Base-by-base conservation (phyloP, 35 echinoderm and acorn worm genomes). In the Apostichopus japonicus region DNA sequence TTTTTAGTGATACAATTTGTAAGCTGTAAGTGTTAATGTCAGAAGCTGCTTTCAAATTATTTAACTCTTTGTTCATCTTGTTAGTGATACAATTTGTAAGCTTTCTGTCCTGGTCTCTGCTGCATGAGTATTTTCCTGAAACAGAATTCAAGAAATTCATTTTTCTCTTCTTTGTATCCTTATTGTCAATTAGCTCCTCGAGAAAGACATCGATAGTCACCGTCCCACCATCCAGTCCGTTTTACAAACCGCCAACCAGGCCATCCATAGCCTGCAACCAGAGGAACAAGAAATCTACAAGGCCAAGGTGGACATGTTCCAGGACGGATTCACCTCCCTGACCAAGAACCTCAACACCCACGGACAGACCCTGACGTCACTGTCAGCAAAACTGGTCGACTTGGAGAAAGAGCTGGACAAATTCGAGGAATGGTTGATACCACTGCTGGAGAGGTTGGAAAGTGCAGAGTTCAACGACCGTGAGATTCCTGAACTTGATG, bases 141-240 rank as follows among this genome's bases (percentile, higher is more conserved):
- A 44, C 33, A 44, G 33, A 44, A 44, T 44, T 44, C 33, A 44
- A 44, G 33, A 44, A 13, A 24, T 77, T 77, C 5, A 24, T 78
- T 15, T 22, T 23, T 15, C 77, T 19, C 21, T 19, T 0, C 21
- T 23, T 78, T 78, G 77, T 6, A 21, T 16, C 17, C 0, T 53
- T 19, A 3, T 10, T 52, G 19, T 53, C 27, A 1, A 16, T 16
- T 22, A 96, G 95, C 90, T 95, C 53, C 88, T 96, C 16, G 97
- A 96, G 89, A 99, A 96, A 90, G 97, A 96, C 87, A 99, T 99
- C 53, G 95, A 99, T 24, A 96, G 96, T 91, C 97, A 99, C 86
- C 91, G 92, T 19, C 97, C 97, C 24, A 94, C 92, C 19, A 95
- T 99, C 56, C 95, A 99, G 75, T 94, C 95, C 19, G 97, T 99